phyloP scores from a whole-genome alignment of 2,888 invertebrate genomes.

The Mayetiola destructor region DNA sequence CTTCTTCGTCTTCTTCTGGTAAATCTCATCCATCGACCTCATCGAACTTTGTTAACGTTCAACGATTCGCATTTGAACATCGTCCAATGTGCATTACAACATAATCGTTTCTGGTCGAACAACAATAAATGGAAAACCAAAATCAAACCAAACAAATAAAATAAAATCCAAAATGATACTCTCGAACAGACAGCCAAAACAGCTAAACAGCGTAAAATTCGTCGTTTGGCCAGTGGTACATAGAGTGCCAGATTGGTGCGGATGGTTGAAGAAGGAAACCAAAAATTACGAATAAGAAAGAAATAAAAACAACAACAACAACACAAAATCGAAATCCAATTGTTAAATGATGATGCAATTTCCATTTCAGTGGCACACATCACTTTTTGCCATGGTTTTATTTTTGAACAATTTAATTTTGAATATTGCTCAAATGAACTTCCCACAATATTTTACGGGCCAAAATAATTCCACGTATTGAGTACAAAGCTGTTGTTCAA shows the following conservation, averaged over 20 bases:
- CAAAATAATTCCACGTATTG: too few species aligned
- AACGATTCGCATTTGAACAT: slow-evolving; percentile 5
- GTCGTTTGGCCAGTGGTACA: too few species aligned
- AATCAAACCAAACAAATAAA: background rate
- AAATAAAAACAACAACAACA: background rate
- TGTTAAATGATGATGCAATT: background rate
- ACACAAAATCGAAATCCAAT: background rate
- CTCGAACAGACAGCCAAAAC: too few species aligned
- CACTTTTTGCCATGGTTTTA: background rate
- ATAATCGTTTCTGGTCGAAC: background rate
- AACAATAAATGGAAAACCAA: background rate
- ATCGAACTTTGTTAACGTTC: background rate
- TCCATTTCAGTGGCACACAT: slow-evolving; percentile 11
- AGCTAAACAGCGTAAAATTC: too few species aligned
- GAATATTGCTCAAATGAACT: slow-evolving; percentile 9
- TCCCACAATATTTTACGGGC: slow-evolving; percentile 6
- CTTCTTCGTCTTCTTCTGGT: too few species aligned
- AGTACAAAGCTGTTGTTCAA: too few species aligned
- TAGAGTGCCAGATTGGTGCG: too few species aligned
- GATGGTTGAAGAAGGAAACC: too few species aligned
- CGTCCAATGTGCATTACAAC: slow-evolving; percentile 1
- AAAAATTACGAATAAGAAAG: too few species aligned
- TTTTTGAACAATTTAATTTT: background rate
- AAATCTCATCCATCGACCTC: slow-evolving; percentile 2
- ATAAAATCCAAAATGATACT: too few species aligned